Evolutionary conservation across 2,113 vertebrate genomes (phyloP).

Genomic region (Ahaetulla prasina): DNA sequence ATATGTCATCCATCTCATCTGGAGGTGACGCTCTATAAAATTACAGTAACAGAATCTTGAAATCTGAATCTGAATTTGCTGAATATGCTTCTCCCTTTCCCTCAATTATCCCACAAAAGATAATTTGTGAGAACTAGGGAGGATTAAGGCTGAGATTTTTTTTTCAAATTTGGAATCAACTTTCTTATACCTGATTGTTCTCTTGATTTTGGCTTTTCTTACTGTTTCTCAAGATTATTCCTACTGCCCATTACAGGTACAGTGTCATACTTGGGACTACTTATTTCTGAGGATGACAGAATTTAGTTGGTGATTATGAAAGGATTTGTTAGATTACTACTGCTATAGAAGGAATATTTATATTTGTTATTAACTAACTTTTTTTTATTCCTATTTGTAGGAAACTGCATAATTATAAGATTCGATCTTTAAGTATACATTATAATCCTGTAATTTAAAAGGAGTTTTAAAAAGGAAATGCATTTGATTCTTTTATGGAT

Average conservation of each 20-base stretch:
- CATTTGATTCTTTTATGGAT: constrained; percentile 19
- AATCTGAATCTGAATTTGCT: background rate
- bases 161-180: background rate
- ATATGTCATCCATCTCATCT: background rate
- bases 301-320: background rate
- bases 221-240: background rate
- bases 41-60: background rate
- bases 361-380: background rate
- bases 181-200: background rate
- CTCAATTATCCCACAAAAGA: too few relatives aligned
- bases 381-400: constrained; percentile 3
- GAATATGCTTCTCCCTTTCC: background rate
- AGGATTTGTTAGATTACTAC: background rate
- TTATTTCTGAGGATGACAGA: background rate
- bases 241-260: background rate
- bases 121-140: background rate
- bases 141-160: background rate
- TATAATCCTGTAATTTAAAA: constrained; percentile 21
- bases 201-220: background rate
- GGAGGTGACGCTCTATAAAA: background rate
- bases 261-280: background rate
- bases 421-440: constrained; percentile 27
- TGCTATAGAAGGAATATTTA: background rate
- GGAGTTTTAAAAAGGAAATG: constrained; percentile 19
- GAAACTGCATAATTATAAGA: background rate